These are phyloP conservation scores for Lucilia cuprina DNA, from an alignment of 1,140 invertebrate species.

Conservation along the genomic window DNA sequence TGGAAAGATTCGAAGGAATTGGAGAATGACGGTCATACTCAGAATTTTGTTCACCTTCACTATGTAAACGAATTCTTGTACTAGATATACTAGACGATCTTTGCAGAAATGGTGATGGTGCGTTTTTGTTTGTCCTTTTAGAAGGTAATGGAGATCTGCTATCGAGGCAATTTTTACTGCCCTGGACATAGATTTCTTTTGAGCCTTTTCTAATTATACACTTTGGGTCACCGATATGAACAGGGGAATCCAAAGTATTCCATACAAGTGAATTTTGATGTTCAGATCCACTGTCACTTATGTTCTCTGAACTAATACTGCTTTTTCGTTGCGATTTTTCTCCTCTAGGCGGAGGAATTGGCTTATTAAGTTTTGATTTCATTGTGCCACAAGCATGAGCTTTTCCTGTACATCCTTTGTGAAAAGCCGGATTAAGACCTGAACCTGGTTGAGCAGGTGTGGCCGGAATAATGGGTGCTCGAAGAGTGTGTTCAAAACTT, in stretches of 20 bases:
- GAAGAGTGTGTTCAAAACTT: slow-evolving; percentile 72
- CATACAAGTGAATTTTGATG: slow-evolving; percentile 59
- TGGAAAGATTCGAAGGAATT: slow-evolving; percentile 35
- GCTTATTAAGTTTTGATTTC: slow-evolving; percentile 51
- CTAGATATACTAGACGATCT: not conserved
- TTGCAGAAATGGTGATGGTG: slow-evolving; percentile 7
- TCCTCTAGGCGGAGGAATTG: slow-evolving; percentile 28
- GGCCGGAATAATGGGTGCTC: slow-evolving; percentile 49
- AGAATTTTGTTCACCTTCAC: slow-evolving; percentile 40
- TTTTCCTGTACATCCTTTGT: slow-evolving; percentile 74
- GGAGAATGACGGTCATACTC: slow-evolving; percentile 37
- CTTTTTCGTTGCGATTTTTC: slow-evolving; percentile 60
- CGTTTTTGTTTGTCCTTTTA: not conserved
- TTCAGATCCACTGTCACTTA: slow-evolving; percentile 66
- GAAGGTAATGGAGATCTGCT: not conserved
- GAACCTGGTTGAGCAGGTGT: slow-evolving; percentile 61
- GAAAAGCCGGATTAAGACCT: slow-evolving; percentile 68
- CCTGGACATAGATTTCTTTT: not conserved
- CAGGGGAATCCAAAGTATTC: slow-evolving; percentile 33
- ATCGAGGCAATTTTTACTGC: not conserved
- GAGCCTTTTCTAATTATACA: not conserved
- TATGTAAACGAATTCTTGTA: slow-evolving; percentile 38
- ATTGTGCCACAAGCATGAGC: slow-evolving; percentile 72
- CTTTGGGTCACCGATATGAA: not conserved
- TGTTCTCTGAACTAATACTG: slow-evolving; percentile 67